Conservation (phyloP, 53 echinoderm and acorn worm species). For the Antedon mediterranea region DNA sequence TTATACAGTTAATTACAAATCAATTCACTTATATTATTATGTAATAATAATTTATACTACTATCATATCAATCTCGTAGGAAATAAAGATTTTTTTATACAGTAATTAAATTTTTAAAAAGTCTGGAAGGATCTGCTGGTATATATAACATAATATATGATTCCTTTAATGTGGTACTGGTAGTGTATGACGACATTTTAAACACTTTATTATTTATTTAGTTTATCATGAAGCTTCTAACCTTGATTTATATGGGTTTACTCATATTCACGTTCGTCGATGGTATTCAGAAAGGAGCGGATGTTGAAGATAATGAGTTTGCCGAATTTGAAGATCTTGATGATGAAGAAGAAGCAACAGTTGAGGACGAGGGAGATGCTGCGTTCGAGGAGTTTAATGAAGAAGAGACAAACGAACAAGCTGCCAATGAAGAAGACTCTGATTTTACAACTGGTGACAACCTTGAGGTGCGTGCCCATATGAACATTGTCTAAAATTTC, state of each 20-base stretch:
- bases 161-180: no score
- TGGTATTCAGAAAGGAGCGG: conserved; percentile 45
- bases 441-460: conserved; percentile 6
- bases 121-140: no score
- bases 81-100: no score
- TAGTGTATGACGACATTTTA: no score
- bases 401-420: conserved; percentile 34
- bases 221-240: neutral
- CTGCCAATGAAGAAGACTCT: conserved; percentile 13
- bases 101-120: no score
- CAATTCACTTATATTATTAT: no score
- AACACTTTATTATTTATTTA: neutral
- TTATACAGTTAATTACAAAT: no score
- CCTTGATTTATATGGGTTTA: neutral
- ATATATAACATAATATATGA: no score
- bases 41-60: no score
- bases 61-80: no score
- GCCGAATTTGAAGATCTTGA: conserved; percentile 98
- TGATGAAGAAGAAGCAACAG: conserved; percentile 70
- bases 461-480: neutral
- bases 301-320: conserved; percentile 94
- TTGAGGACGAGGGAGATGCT: conserved; percentile 57
- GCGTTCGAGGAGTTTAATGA: conserved; percentile 43
- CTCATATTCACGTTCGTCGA: conserved; percentile 9
- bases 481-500: no score